A percentile compares a stretch with the other conserved stretches of the same genome.
phyloP scores from a whole-genome alignment of 2,888 invertebrate species.

The Plagodis dolabraria region DNA sequence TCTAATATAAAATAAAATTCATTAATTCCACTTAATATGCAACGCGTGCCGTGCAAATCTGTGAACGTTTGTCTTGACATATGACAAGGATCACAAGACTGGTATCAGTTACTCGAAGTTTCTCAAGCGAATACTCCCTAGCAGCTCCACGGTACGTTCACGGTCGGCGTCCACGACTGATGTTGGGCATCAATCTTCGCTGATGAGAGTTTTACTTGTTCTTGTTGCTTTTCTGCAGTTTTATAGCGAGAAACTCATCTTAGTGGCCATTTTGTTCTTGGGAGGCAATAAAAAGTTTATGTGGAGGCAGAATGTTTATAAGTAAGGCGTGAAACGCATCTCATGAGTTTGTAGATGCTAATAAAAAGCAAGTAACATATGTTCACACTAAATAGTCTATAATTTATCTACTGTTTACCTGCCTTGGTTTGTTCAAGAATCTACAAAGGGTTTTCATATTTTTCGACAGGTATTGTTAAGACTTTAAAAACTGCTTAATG shows the following conservation, averaged over 20 bases:
- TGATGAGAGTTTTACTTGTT: slow-evolving; percentile 26
- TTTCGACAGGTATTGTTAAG: no score
- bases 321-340: background rate
- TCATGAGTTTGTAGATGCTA: slow-evolving; percentile 1
- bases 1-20: no score
- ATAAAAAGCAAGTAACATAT: background rate
- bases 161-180: slow-evolving; percentile 4
- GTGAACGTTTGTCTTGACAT: no score
- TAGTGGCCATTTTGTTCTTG: slow-evolving; percentile 13
- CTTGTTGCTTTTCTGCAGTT: slow-evolving; percentile 20
- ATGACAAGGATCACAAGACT: no score
- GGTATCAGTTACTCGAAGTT: background rate
- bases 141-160: background rate
- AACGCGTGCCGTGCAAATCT: no score
- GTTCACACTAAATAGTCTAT: no score
- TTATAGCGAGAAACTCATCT: slow-evolving; percentile 17
- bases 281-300: slow-evolving; percentile 24
- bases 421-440: no score
- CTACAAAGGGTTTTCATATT: no score
- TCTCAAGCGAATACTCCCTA: background rate
- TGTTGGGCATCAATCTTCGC: slow-evolving; percentile 20
- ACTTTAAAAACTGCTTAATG: no score
- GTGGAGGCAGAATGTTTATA: slow-evolving; percentile 10
- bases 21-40: no score
- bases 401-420: no score